phyloP scores from a whole-genome alignment of 2,888 invertebrate species.

The Caenorhabditis sp. region DNA sequence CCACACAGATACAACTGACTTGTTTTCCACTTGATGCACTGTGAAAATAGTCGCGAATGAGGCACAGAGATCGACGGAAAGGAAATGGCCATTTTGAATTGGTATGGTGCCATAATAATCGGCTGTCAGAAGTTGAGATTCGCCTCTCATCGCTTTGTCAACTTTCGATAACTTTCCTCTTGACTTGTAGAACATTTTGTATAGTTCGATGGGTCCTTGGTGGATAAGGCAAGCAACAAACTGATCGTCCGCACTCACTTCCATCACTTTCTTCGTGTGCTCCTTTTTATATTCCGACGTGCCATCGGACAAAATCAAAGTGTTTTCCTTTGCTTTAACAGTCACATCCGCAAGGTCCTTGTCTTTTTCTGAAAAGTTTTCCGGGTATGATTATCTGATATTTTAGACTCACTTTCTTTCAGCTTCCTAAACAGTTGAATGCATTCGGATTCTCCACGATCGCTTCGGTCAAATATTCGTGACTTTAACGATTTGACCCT shows the following conservation, averaged over 20 bases:
- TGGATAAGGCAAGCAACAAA: slow-evolving; percentile 34
- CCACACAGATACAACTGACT: slow-evolving; percentile 44
- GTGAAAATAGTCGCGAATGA: slow-evolving; percentile 42
- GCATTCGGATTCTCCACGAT: slow-evolving; percentile 1
- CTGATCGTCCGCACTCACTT: slow-evolving; percentile 25
- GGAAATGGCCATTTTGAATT: slow-evolving; percentile 29
- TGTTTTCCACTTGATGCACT: background rate
- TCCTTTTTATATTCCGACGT: background rate
- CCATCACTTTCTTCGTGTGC: slow-evolving; percentile 9
- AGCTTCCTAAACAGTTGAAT: slow-evolving; percentile 21
- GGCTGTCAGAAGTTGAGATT: background rate
- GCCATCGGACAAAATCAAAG: slow-evolving; percentile 13
- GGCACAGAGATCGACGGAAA: slow-evolving; percentile 23
- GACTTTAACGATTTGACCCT: slow-evolving; percentile 34
- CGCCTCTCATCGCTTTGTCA: slow-evolving; percentile 4
- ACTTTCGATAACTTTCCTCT: slow-evolving; percentile 3
- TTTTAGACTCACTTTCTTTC: slow-evolving; percentile 22
- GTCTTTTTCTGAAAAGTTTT: slow-evolving; percentile 22
- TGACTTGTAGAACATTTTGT: slow-evolving; percentile 20
- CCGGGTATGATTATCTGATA: background rate
- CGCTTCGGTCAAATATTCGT: slow-evolving; percentile 15
- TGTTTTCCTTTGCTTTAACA: slow-evolving; percentile 8
- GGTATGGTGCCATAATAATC: slow-evolving; percentile 33
- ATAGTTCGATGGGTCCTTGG: slow-evolving; percentile 40
- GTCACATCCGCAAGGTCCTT: slow-evolving; percentile 7